These are phyloP conservation scores for Philonicus albiceps DNA, from an alignment of 2,888 invertebrate species.

Conservation along the genomic window DNA sequence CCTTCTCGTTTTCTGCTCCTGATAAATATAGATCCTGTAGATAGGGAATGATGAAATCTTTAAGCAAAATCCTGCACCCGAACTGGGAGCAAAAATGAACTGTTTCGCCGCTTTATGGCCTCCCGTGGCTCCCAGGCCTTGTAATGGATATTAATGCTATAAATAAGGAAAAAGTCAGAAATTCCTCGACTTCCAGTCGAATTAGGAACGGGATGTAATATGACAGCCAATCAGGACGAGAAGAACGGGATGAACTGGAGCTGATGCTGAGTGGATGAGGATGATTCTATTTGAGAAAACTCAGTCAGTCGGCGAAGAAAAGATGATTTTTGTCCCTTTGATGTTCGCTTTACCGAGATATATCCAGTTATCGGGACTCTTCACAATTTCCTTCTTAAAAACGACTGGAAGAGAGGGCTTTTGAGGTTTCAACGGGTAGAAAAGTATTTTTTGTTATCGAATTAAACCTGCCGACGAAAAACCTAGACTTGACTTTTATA, in stretches of 20 bases:
- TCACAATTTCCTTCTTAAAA: background rate
- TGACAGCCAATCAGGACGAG: background rate
- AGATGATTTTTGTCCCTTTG: background rate
- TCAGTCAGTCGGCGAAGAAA: background rate
- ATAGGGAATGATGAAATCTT: background rate
- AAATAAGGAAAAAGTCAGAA: background rate
- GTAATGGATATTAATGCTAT: conserved; percentile 31
- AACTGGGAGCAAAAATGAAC: background rate
- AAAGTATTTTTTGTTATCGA: background rate
- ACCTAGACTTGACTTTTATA: background rate
- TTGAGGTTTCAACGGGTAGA: background rate
- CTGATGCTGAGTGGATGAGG: background rate
- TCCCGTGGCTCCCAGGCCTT: background rate
- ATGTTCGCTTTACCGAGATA: background rate
- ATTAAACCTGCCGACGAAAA: background rate
- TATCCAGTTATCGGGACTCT: background rate
- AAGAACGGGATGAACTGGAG: background rate
- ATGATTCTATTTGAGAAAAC: background rate
- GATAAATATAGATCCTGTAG: background rate
- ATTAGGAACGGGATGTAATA: background rate
- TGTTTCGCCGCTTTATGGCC: background rate
- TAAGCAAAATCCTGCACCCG: background rate
- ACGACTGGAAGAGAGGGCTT: background rate
- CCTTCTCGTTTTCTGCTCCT: background rate
- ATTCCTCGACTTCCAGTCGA: background rate